Percentiles rank a stretch among this genome's conserved stretches.
These are phyloP conservation scores for Wasmannia auropunctata DNA, from an alignment of 1,140 invertebrate species.

Conservation along the genomic window DNA sequence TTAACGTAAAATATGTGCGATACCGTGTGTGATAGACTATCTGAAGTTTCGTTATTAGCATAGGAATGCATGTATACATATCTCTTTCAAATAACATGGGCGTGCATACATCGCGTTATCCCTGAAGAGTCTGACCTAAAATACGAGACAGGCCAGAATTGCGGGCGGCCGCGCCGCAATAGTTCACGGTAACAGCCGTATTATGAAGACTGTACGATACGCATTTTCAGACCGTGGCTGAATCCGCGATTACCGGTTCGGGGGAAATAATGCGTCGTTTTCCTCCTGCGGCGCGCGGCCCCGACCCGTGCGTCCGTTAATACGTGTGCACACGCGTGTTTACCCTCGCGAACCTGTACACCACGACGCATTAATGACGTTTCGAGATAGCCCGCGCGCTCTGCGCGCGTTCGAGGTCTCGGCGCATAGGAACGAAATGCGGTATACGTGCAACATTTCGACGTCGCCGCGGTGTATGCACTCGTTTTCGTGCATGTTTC, in stretches of 20 bases:
- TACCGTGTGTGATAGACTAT: not conserved
- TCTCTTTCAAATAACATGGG: slow-evolving; percentile 41
- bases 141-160: slow-evolving; percentile 50
- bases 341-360: not conserved
- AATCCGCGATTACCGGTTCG: slow-evolving; percentile 62
- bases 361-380: slow-evolving; percentile 33
- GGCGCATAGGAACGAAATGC: not conserved
- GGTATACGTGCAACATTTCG: not conserved
- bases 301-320: not conserved
- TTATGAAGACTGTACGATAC: slow-evolving; percentile 63
- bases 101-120: slow-evolving; percentile 28
- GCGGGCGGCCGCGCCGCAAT: slow-evolving; percentile 58
- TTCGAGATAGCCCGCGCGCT: slow-evolving; percentile 1
- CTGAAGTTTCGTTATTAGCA: slow-evolving; percentile 29
- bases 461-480: not conserved
- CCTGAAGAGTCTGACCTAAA: slow-evolving; percentile 44
- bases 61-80: slow-evolving; percentile 24
- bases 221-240: slow-evolving; percentile 67
- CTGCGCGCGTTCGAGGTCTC: slow-evolving; percentile 5
- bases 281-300: not conserved
- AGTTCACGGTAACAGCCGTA: slow-evolving; percentile 49
- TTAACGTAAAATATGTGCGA: not conserved
- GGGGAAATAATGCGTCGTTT: slow-evolving; percentile 66
- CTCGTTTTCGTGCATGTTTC: slow-evolving; percentile 8
- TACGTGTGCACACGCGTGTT: slow-evolving; percentile 2